phyloP scores from a whole-genome alignment of 2,797 vertebrate genomes.

The Acrocephalus scirpaceus region DNA sequence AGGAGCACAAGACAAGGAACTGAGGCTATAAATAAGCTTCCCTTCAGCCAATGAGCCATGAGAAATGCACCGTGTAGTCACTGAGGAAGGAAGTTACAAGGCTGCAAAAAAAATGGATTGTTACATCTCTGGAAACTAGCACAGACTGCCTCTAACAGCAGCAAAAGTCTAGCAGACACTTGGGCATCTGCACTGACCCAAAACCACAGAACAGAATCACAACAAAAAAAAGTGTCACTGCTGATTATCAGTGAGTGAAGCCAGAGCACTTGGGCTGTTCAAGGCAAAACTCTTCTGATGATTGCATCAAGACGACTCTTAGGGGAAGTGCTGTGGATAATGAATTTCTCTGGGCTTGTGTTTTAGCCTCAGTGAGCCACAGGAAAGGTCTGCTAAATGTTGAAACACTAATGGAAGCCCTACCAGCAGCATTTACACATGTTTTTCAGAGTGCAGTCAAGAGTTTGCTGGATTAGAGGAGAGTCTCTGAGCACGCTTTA shows the following conservation, averaged over 20 bases:
- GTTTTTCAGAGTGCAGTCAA: not conserved
- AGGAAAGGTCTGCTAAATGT: not conserved
- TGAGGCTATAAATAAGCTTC: slow-evolving; percentile 34
- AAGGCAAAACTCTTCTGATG: not conserved
- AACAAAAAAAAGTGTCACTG: not conserved
- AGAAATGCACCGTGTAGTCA: not conserved
- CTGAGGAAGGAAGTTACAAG: slow-evolving; percentile 43
- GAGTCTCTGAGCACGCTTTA: not conserved
- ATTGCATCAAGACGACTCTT: not conserved
- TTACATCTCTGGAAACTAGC: not conserved
- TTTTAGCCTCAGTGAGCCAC: not conserved
- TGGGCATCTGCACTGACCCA: not conserved
- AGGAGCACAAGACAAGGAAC: slow-evolving; percentile 6
- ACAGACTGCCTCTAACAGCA: not conserved
- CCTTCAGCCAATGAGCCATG: not conserved
- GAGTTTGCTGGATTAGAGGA: not conserved
- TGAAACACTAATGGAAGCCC: not conserved
- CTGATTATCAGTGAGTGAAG: not conserved
- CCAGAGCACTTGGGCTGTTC: not conserved
- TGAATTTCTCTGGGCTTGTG: not conserved
- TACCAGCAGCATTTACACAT: not conserved
- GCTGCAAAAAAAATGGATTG: slow-evolving; percentile 8
- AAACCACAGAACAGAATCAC: not conserved
- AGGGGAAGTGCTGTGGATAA: not conserved
- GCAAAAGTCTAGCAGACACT: not conserved